Conservation (phyloP, 2,797 vertebrate species). For the Ctenopoma kingsleyae region DNA sequence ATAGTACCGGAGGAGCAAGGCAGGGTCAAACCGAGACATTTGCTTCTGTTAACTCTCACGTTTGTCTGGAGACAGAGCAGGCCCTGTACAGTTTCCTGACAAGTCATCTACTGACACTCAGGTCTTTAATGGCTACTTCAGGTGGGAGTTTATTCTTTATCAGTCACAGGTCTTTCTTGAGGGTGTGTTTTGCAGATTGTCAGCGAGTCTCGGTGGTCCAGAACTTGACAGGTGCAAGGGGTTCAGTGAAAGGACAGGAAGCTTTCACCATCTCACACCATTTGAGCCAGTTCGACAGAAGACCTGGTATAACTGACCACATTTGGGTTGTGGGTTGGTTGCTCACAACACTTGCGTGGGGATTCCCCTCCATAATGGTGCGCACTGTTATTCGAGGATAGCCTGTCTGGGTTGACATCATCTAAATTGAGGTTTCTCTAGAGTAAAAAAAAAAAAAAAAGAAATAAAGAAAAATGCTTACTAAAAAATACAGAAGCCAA, state of each 20-base stretch:
- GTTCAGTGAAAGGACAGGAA: constrained; percentile 72
- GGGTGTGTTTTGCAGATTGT: constrained; percentile 52
- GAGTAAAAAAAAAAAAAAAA: constrained; percentile 37
- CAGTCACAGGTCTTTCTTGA: constrained; percentile 33
- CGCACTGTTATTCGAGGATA: constrained; percentile 69
- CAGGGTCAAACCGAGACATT: constrained; percentile 46
- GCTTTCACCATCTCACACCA: constrained; percentile 61
- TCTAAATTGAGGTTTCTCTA: constrained; percentile 66
- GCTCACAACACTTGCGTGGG: constrained; percentile 67
- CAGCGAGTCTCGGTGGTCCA: constrained; percentile 37
- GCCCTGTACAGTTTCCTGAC: constrained; percentile 53
- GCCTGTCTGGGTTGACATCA: constrained; percentile 74
- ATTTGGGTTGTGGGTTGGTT: constrained; percentile 71
- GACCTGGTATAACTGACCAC: constrained; percentile 72
- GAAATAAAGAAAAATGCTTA: constrained; percentile 59
- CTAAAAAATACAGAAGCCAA: constrained; percentile 70
- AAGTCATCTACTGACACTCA: constrained; percentile 57
- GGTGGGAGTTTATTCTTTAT: constrained; percentile 55
- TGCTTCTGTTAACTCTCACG: constrained; percentile 58
- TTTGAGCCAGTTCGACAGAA: constrained; percentile 58
- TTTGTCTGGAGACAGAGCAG: constrained; percentile 59
- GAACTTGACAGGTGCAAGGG: constrained; percentile 73
- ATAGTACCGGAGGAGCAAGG: constrained; percentile 45
- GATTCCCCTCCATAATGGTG: constrained; percentile 72
- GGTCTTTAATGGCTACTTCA: constrained; percentile 53